Conservation (phyloP, 2,797 vertebrate species). For the Coregonus sp. region DNA sequence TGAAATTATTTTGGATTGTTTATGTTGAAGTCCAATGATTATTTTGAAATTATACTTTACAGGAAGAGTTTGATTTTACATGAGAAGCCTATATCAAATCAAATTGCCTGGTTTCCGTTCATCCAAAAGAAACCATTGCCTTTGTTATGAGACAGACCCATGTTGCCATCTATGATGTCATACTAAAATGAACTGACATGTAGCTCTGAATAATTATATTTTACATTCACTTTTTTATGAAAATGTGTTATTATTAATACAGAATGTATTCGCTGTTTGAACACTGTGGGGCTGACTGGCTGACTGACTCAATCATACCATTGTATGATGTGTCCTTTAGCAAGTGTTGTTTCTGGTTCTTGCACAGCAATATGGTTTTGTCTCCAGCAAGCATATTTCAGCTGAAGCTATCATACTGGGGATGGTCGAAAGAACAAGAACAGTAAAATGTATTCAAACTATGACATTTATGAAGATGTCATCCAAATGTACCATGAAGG, state of each 20-base stretch:
- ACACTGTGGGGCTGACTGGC: conserved; percentile 11
- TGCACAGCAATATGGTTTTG: conserved; percentile 7
- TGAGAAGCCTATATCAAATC: conserved; percentile 40
- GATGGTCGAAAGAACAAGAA: conserved; percentile 26
- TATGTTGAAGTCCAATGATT: neutral
- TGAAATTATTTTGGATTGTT: conserved; percentile 8
- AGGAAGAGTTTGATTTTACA: conserved; percentile 32
- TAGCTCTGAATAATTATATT: conserved; percentile 48
- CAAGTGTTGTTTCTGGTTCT: neutral
- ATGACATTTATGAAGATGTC: neutral
- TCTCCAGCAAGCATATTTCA: neutral
- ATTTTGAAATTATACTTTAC: neutral
- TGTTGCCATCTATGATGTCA: conserved; percentile 22
- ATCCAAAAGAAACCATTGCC: conserved; percentile 2
- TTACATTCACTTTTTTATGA: conserved; percentile 49
- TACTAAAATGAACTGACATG: conserved; percentile 20
- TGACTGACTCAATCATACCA: conserved; percentile 18
- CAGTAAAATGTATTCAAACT: neutral
- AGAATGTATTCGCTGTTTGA: conserved; percentile 34
- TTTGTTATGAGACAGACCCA: conserved; percentile 5
- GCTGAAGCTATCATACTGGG: conserved; percentile 31
- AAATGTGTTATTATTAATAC: conserved; percentile 28
- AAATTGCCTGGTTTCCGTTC: conserved; percentile 10
- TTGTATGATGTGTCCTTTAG: neutral
- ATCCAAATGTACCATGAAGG: neutral